Evolutionary conservation across 2,888 invertebrate species (phyloP), one percentile per base, ranked within the genome.

Genomic region (Melinaea menophilus): DNA sequence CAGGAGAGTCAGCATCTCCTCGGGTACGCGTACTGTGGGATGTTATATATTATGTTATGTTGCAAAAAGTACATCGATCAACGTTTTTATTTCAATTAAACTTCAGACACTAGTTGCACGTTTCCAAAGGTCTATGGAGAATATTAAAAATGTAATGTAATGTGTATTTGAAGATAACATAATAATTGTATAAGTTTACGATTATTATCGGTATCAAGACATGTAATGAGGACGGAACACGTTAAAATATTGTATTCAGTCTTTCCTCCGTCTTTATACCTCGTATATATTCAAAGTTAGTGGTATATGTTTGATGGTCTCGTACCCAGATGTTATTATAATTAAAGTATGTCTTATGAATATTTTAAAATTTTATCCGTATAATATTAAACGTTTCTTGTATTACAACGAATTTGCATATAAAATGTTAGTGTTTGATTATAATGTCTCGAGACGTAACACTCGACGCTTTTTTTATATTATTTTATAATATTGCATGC

Each of bases 281-380:
- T 5, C 9, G 51, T 31, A 51, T 51, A n/a, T 51, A 31, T 31
- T 51, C 51, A 51, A 51, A 51, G 51, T 22, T 51, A 51, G 51
- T 51, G 51, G 31, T 51, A 31, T 31, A 51, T 51, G 51, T 51
- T 51, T 51, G 51, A 51, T 51, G 51, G 22, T 51, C 22, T 51
- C 51, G 31, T 31, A 62, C 64, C 62, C 68, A 68, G 63, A 68
- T 68, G 65, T 67, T 67, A 66, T 68, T 68, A 66, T 68, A 66
- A 86, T 86, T 86, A 85, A 84, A 83, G 82, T 82, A 80, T 79
- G 72, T 75, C 75, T 78, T 76, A 78, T 78, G 77, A 78, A 79
- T 78, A 78, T 78, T 78, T 76, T 76, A 72, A 74, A 68, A 51
- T 51, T 75, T 75, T 72, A 74, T 71, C 65, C 65, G 68, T 72